Base-by-base conservation (phyloP, 2,888 invertebrate genomes). In the Polyommatus iphigenia region DNA sequence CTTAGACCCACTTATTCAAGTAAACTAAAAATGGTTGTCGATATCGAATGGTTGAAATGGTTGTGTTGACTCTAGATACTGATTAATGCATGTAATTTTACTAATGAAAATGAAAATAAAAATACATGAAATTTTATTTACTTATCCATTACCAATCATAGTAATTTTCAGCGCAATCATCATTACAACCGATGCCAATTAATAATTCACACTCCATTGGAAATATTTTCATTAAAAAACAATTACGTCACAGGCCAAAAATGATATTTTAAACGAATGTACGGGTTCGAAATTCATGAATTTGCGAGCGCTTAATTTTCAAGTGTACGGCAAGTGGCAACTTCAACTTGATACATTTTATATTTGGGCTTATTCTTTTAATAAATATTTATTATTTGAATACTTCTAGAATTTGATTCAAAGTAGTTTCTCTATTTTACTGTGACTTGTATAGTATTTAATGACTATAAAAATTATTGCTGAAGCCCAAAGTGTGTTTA, bases 241-340 rank as follows among this genome's bases (percentile, higher is more conserved):
- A 78, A 73, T 62, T 57, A 46, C 59, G 41, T 57, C 59, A 73
- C 72, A 59, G 29, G 59, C 59, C 46, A 46, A 36, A 59, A 29
- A 20, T 72, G 36, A 78, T 62, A 41, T 46, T 73, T 78, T 75
- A 71, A 73, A 73, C 73, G 62, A 78, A 78, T 73, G 62, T 62
- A 59, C 41, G 59, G 59, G 29, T 73, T 29, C 62, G 36, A 72
- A 73, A 18, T 73, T 36, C 78, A 73, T 78, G 78, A 73, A 62
- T 78, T 78, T 32, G 46, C 78, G 62, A 78, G 59, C 41, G 46
- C 73, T 78, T 50, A 29, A 78, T 78, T 78, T 78, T 20, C 78
- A 59, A 78, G 62, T 62, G 24, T 62, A 24, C 59, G 78, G 62
- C 59, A 46, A 46, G 62, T 46, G 78, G 62, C 59, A 46, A 46